Evolutionary conservation across 2,797 vertebrate genomes (phyloP).

Genomic region (Danio choprae): DNA sequence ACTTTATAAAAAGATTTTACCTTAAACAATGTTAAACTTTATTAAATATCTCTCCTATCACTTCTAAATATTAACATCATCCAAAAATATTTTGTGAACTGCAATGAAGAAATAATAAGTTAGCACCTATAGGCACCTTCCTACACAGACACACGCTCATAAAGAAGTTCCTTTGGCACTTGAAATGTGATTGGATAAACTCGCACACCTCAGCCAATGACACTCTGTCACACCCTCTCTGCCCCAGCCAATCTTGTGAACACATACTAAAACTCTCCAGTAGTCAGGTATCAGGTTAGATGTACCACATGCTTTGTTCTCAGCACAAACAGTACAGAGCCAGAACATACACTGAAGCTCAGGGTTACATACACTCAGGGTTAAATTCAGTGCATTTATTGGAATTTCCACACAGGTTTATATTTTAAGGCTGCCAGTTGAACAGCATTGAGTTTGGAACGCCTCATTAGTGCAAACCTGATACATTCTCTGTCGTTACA

Average conservation of each 20-base stretch:
- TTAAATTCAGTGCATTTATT: constrained; percentile 46
- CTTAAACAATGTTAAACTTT: neutral
- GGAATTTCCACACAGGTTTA: constrained; percentile 9
- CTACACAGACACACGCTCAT: neutral
- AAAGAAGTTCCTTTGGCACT: neutral
- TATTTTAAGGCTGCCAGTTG: constrained; percentile 36
- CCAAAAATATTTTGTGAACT: neutral
- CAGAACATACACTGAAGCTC: constrained; percentile 14
- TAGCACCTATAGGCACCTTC: neutral
- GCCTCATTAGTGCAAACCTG: neutral
- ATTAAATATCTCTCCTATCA: neutral
- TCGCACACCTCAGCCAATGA: constrained; percentile 11
- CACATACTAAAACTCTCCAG: neutral
- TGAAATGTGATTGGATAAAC: neutral
- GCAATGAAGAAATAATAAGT: neutral
- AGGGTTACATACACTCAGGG: constrained; percentile 5
- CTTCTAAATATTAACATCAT: neutral
- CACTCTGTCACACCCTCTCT: neutral
- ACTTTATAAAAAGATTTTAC: too few relatives aligned
- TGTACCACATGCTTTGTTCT: constrained; percentile 23
- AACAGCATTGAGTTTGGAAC: constrained; percentile 34
- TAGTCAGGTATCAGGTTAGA: constrained; percentile 21
- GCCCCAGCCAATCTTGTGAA: constrained; percentile 21
- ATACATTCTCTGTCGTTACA: neutral
- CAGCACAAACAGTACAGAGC: constrained; percentile 20